phyloP scores from a whole-genome alignment of 92 coral and sea anemone genomes.

The Zoanthus solanderi region DNA sequence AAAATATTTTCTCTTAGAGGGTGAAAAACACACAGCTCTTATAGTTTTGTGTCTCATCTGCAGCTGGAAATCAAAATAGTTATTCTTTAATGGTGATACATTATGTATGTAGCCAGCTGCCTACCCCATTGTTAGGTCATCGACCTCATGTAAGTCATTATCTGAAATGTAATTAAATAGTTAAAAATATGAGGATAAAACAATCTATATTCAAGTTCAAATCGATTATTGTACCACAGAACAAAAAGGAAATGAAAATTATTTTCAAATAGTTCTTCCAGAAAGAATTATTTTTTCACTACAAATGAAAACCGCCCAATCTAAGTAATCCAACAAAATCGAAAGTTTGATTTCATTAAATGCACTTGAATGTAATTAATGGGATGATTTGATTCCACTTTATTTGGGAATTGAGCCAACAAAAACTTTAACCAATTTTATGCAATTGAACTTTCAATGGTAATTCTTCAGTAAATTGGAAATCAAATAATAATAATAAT shows the following conservation, averaged over 20 bases:
- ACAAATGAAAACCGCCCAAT: not conserved
- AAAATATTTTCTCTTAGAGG: slow-evolving; percentile 7
- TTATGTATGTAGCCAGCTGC: not conserved
- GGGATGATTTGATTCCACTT: too few species aligned
- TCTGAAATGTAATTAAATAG: slow-evolving; percentile 2
- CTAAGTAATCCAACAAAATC: not conserved
- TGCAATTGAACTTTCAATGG: not conserved
- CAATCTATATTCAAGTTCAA: slow-evolving; percentile 17
- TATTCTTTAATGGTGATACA: not conserved
- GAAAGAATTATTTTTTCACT: too few species aligned
- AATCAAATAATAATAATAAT: too few species aligned
- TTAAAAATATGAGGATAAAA: slow-evolving; percentile 5
- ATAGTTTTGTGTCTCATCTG: slow-evolving; percentile 10
- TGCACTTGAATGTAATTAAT: not conserved
- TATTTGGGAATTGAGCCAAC: not conserved
- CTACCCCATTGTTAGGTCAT: slow-evolving; percentile 3
- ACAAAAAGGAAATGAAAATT: not conserved
- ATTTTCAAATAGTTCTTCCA: not conserved
- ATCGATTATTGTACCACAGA: not conserved
- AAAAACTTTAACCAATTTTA: not conserved
- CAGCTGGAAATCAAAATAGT: slow-evolving; percentile 10
- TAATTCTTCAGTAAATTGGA: too few species aligned
- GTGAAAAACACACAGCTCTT: slow-evolving; percentile 15
- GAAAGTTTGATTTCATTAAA: not conserved
- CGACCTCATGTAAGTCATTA: not conserved